phyloP scores from a whole-genome alignment of 2,797 vertebrate genomes.

The Lacerta agilis region DNA sequence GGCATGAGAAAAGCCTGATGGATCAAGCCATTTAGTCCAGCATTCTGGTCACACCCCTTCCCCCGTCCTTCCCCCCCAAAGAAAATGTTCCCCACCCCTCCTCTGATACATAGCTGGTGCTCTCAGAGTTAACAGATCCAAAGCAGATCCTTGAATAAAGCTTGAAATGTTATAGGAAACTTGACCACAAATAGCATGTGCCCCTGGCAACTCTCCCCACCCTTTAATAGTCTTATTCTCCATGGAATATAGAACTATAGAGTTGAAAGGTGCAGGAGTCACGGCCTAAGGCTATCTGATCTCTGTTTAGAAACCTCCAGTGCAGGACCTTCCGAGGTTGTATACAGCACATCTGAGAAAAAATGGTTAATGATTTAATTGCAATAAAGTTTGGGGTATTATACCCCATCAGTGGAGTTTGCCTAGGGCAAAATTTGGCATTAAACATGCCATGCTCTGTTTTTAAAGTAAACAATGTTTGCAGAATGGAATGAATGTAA shows the following conservation, averaged over 20 bases:
- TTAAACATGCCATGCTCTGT: slow-evolving; percentile 53
- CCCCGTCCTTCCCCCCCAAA: too few species aligned
- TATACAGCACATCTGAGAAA: not conserved
- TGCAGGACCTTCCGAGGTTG: slow-evolving; percentile 15
- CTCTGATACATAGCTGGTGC: not conserved
- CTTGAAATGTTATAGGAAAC: not conserved
- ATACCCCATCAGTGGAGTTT: slow-evolving; percentile 38
- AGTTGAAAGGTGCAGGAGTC: too few species aligned
- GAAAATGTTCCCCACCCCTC: too few species aligned
- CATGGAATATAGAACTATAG: too few species aligned
- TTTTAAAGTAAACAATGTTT: slow-evolving; percentile 65
- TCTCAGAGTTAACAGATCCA: not conserved
- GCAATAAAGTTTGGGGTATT: not conserved
- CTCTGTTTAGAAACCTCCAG: not conserved
- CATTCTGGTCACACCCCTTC: too few species aligned
- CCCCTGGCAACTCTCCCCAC: too few species aligned
- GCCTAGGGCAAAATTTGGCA: slow-evolving; percentile 49
- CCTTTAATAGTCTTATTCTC: too few species aligned
- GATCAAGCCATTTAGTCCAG: too few species aligned
- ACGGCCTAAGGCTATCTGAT: accelerated
- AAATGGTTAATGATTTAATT: not conserved
- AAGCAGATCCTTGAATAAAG: not conserved
- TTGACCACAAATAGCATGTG: too few species aligned
- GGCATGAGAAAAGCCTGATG: too few species aligned
- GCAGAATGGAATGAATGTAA: slow-evolving; percentile 52